These are phyloP conservation scores for Bombus pascuorum DNA, from an alignment of 1,140 invertebrate genomes.

Conservation along the genomic window DNA sequence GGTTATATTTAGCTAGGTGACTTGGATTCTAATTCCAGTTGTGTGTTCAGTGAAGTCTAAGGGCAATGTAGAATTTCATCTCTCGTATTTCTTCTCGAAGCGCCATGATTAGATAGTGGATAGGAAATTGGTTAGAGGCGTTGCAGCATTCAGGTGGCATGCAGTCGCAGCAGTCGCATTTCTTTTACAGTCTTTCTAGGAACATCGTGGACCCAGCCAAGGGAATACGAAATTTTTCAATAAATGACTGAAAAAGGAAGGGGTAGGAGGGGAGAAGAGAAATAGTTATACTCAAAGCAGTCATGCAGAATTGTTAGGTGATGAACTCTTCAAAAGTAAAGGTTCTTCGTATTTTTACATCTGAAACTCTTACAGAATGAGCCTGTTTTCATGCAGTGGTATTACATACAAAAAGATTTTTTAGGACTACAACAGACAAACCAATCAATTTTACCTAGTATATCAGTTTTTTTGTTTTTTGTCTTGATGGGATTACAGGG, in stretches of 20 bases:
- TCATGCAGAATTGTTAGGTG: constrained; percentile 15
- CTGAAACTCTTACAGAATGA: constrained; percentile 56
- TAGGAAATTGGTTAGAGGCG: constrained; percentile 68
- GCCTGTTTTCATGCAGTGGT: constrained; percentile 37
- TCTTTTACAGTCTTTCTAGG: constrained; percentile 81
- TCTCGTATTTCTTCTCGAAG: constrained; percentile 48
- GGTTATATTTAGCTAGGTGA: constrained; percentile 70
- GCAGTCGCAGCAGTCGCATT: constrained; percentile 70
- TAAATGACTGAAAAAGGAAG: constrained; percentile 43
- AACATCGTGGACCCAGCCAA: constrained; percentile 77
- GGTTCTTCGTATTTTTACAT: constrained; percentile 35
- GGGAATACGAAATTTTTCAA: constrained; percentile 64
- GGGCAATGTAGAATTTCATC: constrained; percentile 15
- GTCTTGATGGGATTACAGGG: constrained; percentile 72
- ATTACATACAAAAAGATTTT: constrained; percentile 60
- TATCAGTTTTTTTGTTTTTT: constrained; percentile 61
- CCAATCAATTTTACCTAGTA: constrained; percentile 53
- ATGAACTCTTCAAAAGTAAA: constrained; percentile 25
- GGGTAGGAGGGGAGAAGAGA: constrained; percentile 40
- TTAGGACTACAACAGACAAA: constrained; percentile 70
- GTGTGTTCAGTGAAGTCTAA: not conserved
- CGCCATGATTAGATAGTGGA: constrained; percentile 41
- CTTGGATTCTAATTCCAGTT: constrained; percentile 45
- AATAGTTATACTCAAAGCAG: constrained; percentile 52
- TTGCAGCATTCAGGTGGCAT: constrained; percentile 78